Conservation (phyloP, 2,113 vertebrate species). For the Sakesphorus luctuosus region DNA sequence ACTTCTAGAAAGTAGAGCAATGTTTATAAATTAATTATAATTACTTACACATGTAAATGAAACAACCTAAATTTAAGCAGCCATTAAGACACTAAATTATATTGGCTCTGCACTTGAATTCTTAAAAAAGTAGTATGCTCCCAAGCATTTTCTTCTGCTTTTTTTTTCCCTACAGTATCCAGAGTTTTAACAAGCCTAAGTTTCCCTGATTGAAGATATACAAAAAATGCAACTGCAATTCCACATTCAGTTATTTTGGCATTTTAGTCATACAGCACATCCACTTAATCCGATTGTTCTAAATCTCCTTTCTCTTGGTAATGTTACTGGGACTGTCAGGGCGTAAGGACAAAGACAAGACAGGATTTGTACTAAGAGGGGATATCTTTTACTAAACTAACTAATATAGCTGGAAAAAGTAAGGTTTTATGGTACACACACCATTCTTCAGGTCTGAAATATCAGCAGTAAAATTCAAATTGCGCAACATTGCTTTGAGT, state of each 20-base stretch:
- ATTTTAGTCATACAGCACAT: background rate
- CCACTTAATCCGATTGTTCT: slow-evolving; percentile 15
- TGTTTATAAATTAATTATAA: slow-evolving; percentile 57
- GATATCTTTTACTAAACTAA: background rate
- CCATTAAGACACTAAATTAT: background rate
- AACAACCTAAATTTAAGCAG: slow-evolving; percentile 41
- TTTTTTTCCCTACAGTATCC: background rate
- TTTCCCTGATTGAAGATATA: background rate
- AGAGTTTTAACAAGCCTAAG: background rate
- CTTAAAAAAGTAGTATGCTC: background rate
- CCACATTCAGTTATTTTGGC: background rate
- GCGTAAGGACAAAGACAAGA: background rate
- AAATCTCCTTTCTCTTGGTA: background rate
- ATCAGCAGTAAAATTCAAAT: background rate
- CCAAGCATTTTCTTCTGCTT: background rate
- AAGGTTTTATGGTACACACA: background rate
- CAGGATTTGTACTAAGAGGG: background rate
- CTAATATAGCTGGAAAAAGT: background rate
- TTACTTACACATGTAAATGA: slow-evolving; percentile 56
- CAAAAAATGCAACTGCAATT: slow-evolving; percentile 9
- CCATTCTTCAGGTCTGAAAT: background rate
- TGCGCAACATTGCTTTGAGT: background rate
- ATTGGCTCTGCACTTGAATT: slow-evolving; percentile 19
- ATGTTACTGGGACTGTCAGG: background rate
- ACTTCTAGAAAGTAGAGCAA: slow-evolving; percentile 45